Evolutionary conservation across 2,888 invertebrate species (phyloP).

Genomic region (Pristionchus fissidentatus): DNA sequence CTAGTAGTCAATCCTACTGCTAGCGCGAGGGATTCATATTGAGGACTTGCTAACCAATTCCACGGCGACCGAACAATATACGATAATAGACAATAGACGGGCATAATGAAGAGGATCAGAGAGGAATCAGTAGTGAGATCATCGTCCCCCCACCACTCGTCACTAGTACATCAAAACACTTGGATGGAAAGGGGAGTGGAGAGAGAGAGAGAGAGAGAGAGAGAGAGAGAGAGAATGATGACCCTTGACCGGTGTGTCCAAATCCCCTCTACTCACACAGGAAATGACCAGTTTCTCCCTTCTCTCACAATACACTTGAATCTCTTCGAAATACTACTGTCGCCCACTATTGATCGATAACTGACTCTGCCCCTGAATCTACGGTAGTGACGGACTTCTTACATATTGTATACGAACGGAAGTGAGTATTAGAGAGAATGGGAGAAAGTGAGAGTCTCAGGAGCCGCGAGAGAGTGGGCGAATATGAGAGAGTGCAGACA

Average conservation of each 20-base stretch:
- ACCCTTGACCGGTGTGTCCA: constrained; percentile 1
- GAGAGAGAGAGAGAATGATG: not conserved
- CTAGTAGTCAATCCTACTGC: no score
- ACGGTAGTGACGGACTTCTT: no score
- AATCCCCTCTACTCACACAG: constrained; percentile 34
- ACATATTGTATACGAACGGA: no score
- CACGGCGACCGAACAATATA: no score
- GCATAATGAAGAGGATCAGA: no score
- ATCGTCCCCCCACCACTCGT: no score
- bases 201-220: not conserved
- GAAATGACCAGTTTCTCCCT: constrained; percentile 20
- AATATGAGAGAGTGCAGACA: not conserved
- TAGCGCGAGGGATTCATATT: no score
- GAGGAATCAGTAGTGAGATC: no score
- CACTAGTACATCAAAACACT: constrained; percentile 28
- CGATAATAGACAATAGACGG: no score
- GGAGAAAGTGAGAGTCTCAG: not conserved
- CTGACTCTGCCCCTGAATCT: not conserved
- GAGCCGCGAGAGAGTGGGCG: not conserved
- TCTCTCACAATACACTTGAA: constrained; percentile 1
- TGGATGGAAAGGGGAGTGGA: not conserved
- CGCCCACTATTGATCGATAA: not conserved
- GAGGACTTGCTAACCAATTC: no score
- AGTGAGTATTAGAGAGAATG: no score
- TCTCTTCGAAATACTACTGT: constrained; percentile 3